Evolutionary conservation across 2,113 vertebrate genomes (phyloP).

Genomic region (Nibea coibor): DNA sequence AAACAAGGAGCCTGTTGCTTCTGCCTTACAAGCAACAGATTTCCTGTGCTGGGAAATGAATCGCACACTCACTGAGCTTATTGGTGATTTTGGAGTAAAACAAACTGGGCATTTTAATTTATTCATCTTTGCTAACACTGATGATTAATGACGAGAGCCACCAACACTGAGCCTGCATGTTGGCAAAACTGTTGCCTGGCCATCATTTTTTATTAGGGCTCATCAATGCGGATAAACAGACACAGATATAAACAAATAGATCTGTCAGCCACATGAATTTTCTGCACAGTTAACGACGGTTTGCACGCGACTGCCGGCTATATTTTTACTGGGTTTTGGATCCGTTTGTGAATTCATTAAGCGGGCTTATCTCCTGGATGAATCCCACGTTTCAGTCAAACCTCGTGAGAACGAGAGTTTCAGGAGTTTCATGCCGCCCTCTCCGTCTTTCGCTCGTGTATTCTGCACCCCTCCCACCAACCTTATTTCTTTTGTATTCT

Average conservation of each 20-base stretch:
- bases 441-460: no score
- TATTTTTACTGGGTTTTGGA: not conserved
- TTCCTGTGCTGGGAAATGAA: not conserved
- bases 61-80: no score
- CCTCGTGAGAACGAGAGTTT: no score
- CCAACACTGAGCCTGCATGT: not conserved
- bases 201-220: not conserved
- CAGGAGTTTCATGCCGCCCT: no score
- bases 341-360: not conserved
- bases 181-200: not conserved
- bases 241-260: not conserved
- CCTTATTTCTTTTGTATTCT: no score
- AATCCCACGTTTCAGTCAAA: not conserved
- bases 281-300: not conserved
- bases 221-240: conserved; percentile 15
- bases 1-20: not conserved
- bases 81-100: not conserved
- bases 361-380: not conserved
- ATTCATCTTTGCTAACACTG: not conserved
- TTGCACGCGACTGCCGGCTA: not conserved
- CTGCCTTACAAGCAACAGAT: not conserved
- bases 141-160: not conserved
- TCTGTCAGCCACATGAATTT: not conserved
- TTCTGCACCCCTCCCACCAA: no score
- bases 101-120: not conserved